Conservation (phyloP, 1,140 invertebrate species). For the Contarinia nasturtii region DNA sequence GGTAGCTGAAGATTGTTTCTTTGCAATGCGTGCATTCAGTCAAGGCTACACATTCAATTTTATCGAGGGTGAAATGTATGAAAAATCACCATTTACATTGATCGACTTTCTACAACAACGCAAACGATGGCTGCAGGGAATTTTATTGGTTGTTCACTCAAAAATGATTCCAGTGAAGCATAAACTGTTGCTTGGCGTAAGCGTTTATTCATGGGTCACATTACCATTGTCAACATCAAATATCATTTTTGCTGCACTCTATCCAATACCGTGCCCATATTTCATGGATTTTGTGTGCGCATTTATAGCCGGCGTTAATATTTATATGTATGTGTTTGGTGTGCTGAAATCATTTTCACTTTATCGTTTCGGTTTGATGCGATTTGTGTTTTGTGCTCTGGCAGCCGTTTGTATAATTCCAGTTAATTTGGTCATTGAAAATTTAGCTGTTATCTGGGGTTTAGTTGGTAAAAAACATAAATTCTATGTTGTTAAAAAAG, state of each 20-base stretch:
- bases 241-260: slow-evolving; percentile 61
- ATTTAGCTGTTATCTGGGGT: slow-evolving; percentile 84
- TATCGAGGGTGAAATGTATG: slow-evolving; percentile 94
- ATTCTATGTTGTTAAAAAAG: slow-evolving; percentile 91
- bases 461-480: slow-evolving; percentile 81
- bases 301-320: slow-evolving; percentile 78
- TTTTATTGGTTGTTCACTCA: slow-evolving; percentile 83
- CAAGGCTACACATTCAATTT: slow-evolving; percentile 80
- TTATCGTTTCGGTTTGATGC: slow-evolving; percentile 59
- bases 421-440: slow-evolving; percentile 83
- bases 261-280: slow-evolving; percentile 70
- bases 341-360: slow-evolving; percentile 87
- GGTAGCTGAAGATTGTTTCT: slow-evolving; percentile 94
- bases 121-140: slow-evolving; percentile 93
- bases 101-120: slow-evolving; percentile 91
- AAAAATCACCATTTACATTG: slow-evolving; percentile 88
- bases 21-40: slow-evolving; percentile 80
- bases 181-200: slow-evolving; percentile 70
- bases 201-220: slow-evolving; percentile 90
- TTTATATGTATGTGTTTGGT: slow-evolving; percentile 94
- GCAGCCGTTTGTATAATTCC: slow-evolving; percentile 78
- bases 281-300: slow-evolving; percentile 69
- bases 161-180: slow-evolving; percentile 60
- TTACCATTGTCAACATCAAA: slow-evolving; percentile 84
- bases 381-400: slow-evolving; percentile 61